Evolutionary conservation across 2,797 vertebrate species (phyloP).

Genomic region (Karalla daura): DNA sequence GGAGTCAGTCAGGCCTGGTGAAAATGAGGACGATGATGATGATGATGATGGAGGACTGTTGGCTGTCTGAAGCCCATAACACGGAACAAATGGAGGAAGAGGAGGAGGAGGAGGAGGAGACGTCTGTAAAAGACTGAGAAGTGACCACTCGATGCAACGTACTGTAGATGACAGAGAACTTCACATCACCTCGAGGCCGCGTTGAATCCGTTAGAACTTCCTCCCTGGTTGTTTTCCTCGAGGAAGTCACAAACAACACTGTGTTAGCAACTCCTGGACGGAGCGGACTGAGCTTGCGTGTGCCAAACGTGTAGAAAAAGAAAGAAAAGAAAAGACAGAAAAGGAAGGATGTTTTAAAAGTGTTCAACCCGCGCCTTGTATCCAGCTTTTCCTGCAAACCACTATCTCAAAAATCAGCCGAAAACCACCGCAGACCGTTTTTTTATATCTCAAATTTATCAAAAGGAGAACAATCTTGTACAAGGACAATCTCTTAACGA

Average conservation of each 20-base stretch:
- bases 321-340: conserved; percentile 11
- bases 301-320: conserved; percentile 52
- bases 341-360: conserved; percentile 24
- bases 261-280: not conserved
- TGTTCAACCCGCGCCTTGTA: conserved; percentile 29
- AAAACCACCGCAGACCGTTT: conserved; percentile 68
- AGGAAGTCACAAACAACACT: not conserved
- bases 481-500: conserved; percentile 77
- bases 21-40: too few species aligned
- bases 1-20: conserved; percentile 13
- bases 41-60: conserved; percentile 26
- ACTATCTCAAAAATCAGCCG: conserved; percentile 39
- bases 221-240: conserved; percentile 25
- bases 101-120: conserved; percentile 3
- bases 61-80: conserved; percentile 9
- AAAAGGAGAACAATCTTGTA: conserved; percentile 74
- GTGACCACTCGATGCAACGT: conserved; percentile 47
- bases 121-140: conserved; percentile 3
- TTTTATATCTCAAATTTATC: conserved; percentile 61
- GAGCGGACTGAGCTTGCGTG: conserved; percentile 27
- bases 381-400: conserved; percentile 35
- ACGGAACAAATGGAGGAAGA: not conserved
- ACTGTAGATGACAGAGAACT: conserved; percentile 46
- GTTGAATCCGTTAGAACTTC: conserved; percentile 43
- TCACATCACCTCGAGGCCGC: conserved; percentile 26